Evolutionary conservation across 2,113 vertebrate species (phyloP), one percentile per base, ranked within the genome.

Genomic region (Ancistrus triradiatus): DNA sequence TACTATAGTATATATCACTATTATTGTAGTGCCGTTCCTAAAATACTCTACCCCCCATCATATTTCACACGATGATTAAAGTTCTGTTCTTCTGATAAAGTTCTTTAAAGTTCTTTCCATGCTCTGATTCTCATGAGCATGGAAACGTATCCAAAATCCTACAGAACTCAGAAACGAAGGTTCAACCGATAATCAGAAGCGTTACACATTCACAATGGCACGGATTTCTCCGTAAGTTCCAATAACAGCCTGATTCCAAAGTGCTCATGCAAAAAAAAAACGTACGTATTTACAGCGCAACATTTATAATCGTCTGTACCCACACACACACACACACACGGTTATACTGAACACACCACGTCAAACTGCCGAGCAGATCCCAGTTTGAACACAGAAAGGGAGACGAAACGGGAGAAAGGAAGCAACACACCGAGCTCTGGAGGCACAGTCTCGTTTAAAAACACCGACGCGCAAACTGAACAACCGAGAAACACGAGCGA

Each of bases 341-440:
- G 59, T 75, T 74, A 64, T 74, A 78, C 73, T 74, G 25, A 76
- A 82, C 79, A 86, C 84, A 85, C 80, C 79, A 86, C 79, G 70
- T 78, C 82, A 85, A 84, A 85, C 85, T 83, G 53, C 49, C 77
- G 78, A 58, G 72, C 81, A 77, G 78, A 77, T 77, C 83, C 84
- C 76, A 75, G 85, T 86, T 88, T 70, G 78, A 82, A 76, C 72
- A n/a, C 11, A 15, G 11, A 3, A 4, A n/a, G 38, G 38, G 14
- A 74, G 11, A 21, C 31, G 55, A 74, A 8, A 19, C 31, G 57
- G 66, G 58, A n/a, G 80, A 81, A 76, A 86, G 79, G 87, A 84
- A 91, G 87, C 87, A 86, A 76, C 89, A 76, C 89, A 86, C 87
- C 86, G 84, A 84, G 90, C 88, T 90, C 79, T 76, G 86, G 89